A percentile compares a stretch with the other conserved stretches of the same genome.
Conservation (phyloP, 2,113 vertebrate genomes). For the Indri indri region DNA sequence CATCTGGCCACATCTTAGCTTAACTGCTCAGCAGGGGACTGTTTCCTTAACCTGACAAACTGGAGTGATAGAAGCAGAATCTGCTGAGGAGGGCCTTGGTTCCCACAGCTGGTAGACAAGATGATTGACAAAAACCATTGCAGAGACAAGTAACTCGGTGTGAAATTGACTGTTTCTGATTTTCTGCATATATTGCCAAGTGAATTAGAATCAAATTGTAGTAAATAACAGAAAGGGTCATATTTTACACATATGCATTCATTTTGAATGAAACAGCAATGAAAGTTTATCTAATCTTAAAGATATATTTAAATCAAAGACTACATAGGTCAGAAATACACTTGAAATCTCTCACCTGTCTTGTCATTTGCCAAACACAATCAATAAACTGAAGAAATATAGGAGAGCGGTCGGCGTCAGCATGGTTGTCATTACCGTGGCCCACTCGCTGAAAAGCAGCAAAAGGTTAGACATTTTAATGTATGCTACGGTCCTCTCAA, state of each 20-base stretch:
- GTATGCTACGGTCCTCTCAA: neutral
- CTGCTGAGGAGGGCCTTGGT: neutral
- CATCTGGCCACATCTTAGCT: neutral
- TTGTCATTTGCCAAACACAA: constrained; percentile 99
- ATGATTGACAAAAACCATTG: neutral
- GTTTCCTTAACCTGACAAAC: neutral
- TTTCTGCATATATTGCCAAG: constrained; percentile 26
- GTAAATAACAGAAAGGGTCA: neutral
- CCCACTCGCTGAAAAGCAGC: constrained; percentile 90
- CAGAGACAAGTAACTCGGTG: neutral
- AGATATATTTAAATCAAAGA: neutral
- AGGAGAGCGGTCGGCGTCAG: constrained; percentile 95
- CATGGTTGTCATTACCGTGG: constrained; percentile 94
- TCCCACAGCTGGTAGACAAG: neutral
- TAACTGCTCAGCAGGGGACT: neutral
- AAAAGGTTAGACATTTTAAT: neutral
- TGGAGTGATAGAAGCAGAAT: neutral
- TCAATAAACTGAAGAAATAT: constrained; percentile 98
- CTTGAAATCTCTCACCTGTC: constrained; percentile 88
- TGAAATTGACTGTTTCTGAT: neutral
- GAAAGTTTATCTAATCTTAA: neutral
- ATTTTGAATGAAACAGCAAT: neutral
- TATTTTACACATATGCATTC: neutral
- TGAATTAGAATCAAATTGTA: neutral
- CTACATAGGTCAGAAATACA: neutral